A percentile compares a stretch with the other conserved stretches of the same genome.
Conservation (phyloP, 2,797 vertebrate genomes). For the Fundulus diaphanus region DNA sequence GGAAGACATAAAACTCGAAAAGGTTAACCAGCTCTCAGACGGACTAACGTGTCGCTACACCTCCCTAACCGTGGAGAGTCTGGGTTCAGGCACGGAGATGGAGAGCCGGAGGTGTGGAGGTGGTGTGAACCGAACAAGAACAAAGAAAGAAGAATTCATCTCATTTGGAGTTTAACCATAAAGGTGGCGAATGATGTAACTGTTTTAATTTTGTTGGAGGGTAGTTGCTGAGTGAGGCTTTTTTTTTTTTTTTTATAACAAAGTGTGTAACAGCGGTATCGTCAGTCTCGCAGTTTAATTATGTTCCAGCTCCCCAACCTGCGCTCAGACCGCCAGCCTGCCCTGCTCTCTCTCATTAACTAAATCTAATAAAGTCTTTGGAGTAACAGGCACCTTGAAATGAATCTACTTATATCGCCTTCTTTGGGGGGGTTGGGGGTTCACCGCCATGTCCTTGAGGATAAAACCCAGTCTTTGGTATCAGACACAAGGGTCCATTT, state of each 20-base stretch:
- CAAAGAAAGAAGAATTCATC: slow-evolving; percentile 34
- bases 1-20: slow-evolving; percentile 76
- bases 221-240: slow-evolving; percentile 77
- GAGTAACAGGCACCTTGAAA: slow-evolving; percentile 82
- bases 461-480: slow-evolving; percentile 69
- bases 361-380: slow-evolving; percentile 84
- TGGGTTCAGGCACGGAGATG: slow-evolving; percentile 52
- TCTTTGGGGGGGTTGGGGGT: slow-evolving; percentile 66
- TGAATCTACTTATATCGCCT: slow-evolving; percentile 80
- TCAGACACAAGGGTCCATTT: slow-evolving; percentile 61
- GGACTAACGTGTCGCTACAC: slow-evolving; percentile 47
- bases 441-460: slow-evolving; percentile 63
- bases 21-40: slow-evolving; percentile 68
- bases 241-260: slow-evolving; percentile 80
- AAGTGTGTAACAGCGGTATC: slow-evolving; percentile 73
- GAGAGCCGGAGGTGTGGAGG: slow-evolving; percentile 28
- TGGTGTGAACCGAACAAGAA: slow-evolving; percentile 27
- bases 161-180: slow-evolving; percentile 29
- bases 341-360: slow-evolving; percentile 79
- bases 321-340: slow-evolving; percentile 64
- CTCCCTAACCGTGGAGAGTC: slow-evolving; percentile 59
- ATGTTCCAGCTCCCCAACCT: slow-evolving; percentile 78
- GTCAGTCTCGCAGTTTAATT: slow-evolving; percentile 78
- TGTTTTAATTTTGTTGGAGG: slow-evolving; percentile 75
- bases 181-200: slow-evolving; percentile 68